phyloP scores from a whole-genome alignment of 2,797 vertebrate genomes.

The Astyanax mexicanus region DNA sequence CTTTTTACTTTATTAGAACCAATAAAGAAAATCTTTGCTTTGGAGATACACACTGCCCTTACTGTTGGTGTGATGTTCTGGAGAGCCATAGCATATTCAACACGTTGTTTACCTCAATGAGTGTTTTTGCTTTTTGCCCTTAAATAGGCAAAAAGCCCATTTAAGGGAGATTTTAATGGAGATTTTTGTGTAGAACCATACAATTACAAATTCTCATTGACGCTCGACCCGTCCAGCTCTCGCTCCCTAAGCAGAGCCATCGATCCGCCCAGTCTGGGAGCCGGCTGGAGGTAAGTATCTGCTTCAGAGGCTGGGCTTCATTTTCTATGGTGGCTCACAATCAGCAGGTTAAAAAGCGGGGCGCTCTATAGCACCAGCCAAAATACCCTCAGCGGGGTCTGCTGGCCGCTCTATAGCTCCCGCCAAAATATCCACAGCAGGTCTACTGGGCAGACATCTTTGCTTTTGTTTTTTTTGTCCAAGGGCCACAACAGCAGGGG shows the following conservation, averaged over 20 bases:
- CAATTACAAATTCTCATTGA: neutral
- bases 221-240: conserved; percentile 21
- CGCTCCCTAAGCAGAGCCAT: conserved; percentile 34
- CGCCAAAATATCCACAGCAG: conserved; percentile 41
- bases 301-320: conserved; percentile 28
- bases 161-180: too few relatives aligned
- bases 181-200: too few relatives aligned
- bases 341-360: conserved; percentile 42
- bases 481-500: conserved; percentile 30
- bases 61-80: too few relatives aligned
- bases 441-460: conserved; percentile 38
- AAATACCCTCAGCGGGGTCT: conserved; percentile 15
- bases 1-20: too few relatives aligned
- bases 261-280: conserved; percentile 50
- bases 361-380: conserved; percentile 13
- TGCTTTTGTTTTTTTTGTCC: conserved; percentile 31
- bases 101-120: too few relatives aligned
- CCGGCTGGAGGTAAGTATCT: conserved; percentile 40
- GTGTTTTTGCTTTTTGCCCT: too few relatives aligned
- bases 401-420: conserved; percentile 21
- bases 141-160: too few relatives aligned
- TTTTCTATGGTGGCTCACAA: conserved; percentile 58
- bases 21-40: too few relatives aligned
- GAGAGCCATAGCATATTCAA: too few relatives aligned
- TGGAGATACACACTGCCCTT: too few relatives aligned